Base-by-base conservation (phyloP, 2,797 vertebrate genomes). In the Sparus aurata region DNA sequence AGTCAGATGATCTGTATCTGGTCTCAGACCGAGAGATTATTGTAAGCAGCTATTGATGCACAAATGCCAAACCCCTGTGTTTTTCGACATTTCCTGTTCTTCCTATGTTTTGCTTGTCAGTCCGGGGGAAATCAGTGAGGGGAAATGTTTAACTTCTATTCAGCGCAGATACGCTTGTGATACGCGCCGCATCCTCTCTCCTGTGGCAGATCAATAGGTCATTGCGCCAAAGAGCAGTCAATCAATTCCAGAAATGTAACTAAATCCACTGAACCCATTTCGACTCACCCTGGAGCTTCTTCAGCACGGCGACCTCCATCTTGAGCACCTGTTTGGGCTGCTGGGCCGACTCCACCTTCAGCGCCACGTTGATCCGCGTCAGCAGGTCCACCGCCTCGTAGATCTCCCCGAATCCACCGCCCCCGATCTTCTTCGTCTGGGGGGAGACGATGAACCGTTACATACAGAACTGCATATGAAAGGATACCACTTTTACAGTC, bases 291-390 rank as follows among this genome's bases (percentile, higher is more conserved):
- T 99, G 98, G 57, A 99, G 94, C 93, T 99, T 99, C 95, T 99
- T 99, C 76, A 99, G 94, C 80, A 99, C 98, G 17, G 98, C 98
- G 65, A 99, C 98, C 94, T 99, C 98, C 98, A 99, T 99, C 94
- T 99, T 99, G 76, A 99, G 94, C 80, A 99, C 98, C 94, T 99
- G 98, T 90, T 99, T 99, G 77, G 98, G 98, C 90, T 99, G 98
- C 93, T 99, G 98, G 85, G 98, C 97, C 49, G 98, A 99, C 92
- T 99, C 98, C 82, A 98, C 98, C 92, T 99, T 99, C 93, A 99
- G 92, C 4, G 98, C 98, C 90, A 99, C 97, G 0, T 96, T 99
- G 92, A 96, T 95, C 84, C 97, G 96, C 58, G 97, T 98, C 90
- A 98, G 95, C 91, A 98, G 93, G 92, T 99, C 98, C 94, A 97